Evolutionary conservation across 2,888 invertebrate species (phyloP).

Genomic region (Endomychus coccineus): DNA sequence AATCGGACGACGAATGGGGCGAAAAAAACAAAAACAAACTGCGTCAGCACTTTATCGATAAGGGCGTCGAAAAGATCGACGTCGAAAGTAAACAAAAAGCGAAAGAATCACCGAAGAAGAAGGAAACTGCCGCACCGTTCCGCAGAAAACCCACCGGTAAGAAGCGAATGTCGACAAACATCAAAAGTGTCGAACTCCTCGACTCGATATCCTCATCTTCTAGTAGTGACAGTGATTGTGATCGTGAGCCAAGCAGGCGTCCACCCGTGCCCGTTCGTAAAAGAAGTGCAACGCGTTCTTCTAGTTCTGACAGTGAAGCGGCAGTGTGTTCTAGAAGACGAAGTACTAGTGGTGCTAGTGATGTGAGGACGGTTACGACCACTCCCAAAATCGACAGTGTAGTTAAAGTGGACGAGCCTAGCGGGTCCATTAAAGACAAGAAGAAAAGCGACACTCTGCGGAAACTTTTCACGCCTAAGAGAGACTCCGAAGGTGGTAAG

Average conservation of each 20-base stretch:
- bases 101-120: constrained; percentile 29
- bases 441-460: constrained; percentile 63
- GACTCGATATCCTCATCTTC: constrained; percentile 17
- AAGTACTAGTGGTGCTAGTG: background rate
- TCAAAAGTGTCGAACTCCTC: constrained; percentile 30
- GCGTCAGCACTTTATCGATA: constrained; percentile 25
- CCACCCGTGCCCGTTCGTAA: constrained; percentile 5
- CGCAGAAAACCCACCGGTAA: constrained; percentile 39
- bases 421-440: constrained; percentile 56
- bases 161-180: constrained; percentile 23
- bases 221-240: constrained; percentile 38
- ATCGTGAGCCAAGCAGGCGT: constrained; percentile 19
- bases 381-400: constrained; percentile 29
- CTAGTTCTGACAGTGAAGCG: constrained; percentile 22
- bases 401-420: constrained; percentile 41
- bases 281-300: constrained; percentile 26
- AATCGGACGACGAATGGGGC: constrained; percentile 39
- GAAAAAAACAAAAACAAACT: constrained; percentile 33
- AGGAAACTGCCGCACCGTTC: constrained; percentile 33
- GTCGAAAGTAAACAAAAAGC: constrained; percentile 24
- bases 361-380: constrained; percentile 7
- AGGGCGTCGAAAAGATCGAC: constrained; percentile 4
- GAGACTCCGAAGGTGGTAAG: constrained; percentile 57
- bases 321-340: background rate
- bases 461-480: constrained; percentile 53